Base-by-base conservation (phyloP, 2,797 vertebrate genomes). In the Adrianichthys oophorus region DNA sequence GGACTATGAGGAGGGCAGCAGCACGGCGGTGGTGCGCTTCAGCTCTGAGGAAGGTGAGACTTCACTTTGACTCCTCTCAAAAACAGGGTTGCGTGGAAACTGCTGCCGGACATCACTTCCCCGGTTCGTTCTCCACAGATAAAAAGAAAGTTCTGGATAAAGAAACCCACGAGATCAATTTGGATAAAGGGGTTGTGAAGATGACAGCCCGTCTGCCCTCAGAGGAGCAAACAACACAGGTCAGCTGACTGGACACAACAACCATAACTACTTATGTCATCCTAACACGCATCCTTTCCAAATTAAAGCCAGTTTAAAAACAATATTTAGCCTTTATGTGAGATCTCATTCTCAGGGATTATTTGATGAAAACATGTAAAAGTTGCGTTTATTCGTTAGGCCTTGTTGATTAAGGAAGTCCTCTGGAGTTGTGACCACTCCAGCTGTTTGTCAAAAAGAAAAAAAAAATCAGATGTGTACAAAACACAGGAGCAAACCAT, bases 131-230 rank as follows among this genome's bases (percentile, higher is more conserved):
- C 7, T 45, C 10, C 41, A 12, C 56, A 93, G 92, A 79, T 40
- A 86, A 83, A 56, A 60, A 42, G 37, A 70, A 71, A 1, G 91
- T 93, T 19, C 40, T 93, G 54, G 15, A 2, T 1, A 91, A 85
- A 65, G 21, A 58, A 24, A 2, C 3, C 0, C 92, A 92, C 48
- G 58, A 86, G 48, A 65, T 92, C 7, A 41, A 0, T 7, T 0
- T 89, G 51, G 87, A 71, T 0, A 40, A 62, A 2, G 50, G 62
- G 0, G 44, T 55, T 0, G 26, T 92, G 50, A 88, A 50, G 4
- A n/a, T 92, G 43, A 83, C 45, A 0, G 83, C 91, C 5, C 53
- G 66, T 0, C 52, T 86, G 4, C 69, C 29, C 0, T 0, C 54
- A 13, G 66, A 69, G 0, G 59, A 66, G n/a, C 52, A 48, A 0